Evolutionary conservation across 2,888 invertebrate genomes (phyloP).

Genomic region (Zygothrica quintamaculata): DNA sequence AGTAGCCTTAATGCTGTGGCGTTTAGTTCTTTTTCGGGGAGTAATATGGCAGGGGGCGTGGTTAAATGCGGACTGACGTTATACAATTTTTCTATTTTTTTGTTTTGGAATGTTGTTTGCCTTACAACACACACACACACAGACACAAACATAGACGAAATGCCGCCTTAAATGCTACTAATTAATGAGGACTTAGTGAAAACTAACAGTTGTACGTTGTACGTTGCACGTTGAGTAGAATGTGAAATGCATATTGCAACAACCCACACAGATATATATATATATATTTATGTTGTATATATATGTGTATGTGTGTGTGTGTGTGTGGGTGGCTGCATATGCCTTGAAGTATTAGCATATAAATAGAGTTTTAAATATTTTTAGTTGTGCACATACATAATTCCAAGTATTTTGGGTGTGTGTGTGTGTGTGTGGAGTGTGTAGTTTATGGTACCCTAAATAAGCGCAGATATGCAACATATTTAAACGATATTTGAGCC

Average conservation of each 20-base stretch:
- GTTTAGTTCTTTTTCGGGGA: slow-evolving; percentile 33
- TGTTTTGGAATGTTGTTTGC: slow-evolving; percentile 6
- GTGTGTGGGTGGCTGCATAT: not conserved
- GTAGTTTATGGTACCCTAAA: slow-evolving; percentile 39
- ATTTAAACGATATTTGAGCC: slow-evolving; percentile 41
- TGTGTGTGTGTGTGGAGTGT: slow-evolving; percentile 4
- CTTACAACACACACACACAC: slow-evolving; percentile 46
- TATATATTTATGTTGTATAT: not conserved
- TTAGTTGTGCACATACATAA: slow-evolving; percentile 52
- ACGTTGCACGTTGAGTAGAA: slow-evolving; percentile 11
- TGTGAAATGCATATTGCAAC: slow-evolving; percentile 68
- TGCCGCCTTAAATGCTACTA: slow-evolving; percentile 79
- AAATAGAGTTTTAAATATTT: slow-evolving; percentile 81
- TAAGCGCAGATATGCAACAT: slow-evolving; percentile 43
- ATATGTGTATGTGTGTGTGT: not conserved
- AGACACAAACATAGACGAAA: no score
- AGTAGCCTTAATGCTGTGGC: slow-evolving; percentile 74
- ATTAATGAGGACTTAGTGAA: slow-evolving; percentile 81
- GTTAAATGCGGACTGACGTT: slow-evolving; percentile 18
- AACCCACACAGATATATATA: slow-evolving; percentile 9
- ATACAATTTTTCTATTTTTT: slow-evolving; percentile 16
- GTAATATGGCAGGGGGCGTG: slow-evolving; percentile 32
- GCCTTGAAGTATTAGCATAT: slow-evolving; percentile 72
- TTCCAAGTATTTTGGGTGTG: slow-evolving; percentile 56
- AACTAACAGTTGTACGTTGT: slow-evolving; percentile 62